phyloP scores from a whole-genome alignment of 2,888 invertebrate genomes.

The Lamellibrachia columna region DNA sequence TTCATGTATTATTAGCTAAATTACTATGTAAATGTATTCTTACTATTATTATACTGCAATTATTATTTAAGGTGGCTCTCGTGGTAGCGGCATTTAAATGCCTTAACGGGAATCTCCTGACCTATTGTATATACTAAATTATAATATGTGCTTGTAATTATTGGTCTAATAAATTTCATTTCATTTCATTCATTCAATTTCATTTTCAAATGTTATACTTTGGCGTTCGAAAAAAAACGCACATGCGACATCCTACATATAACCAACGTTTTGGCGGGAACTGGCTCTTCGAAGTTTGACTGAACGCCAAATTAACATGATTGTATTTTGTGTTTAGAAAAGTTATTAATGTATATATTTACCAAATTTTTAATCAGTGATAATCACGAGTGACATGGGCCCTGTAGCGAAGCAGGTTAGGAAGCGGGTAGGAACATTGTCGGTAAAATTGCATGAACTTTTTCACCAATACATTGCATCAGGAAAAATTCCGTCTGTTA shows the following conservation, averaged over 20 bases:
- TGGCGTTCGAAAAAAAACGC: not conserved
- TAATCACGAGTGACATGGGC: not conserved
- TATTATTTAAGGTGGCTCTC: too few species aligned
- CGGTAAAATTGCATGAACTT: not conserved
- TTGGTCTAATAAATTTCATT: too few species aligned
- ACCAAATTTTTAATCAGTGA: not conserved
- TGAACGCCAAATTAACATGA: not conserved
- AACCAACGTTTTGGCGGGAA: not conserved
- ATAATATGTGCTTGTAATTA: too few species aligned
- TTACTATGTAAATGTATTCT: too few species aligned
- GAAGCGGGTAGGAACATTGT: conserved; percentile 5
- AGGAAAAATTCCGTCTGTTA: not conserved
- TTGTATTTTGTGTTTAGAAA: not conserved
- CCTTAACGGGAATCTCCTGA: too few species aligned
- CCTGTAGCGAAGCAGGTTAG: not conserved
- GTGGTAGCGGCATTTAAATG: too few species aligned
- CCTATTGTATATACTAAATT: too few species aligned
- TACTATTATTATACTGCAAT: too few species aligned
- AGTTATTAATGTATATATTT: not conserved
- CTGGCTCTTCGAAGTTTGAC: not conserved
- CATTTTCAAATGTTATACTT: not conserved
- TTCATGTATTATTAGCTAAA: too few species aligned
- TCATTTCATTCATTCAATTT: too few species aligned
- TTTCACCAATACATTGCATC: conserved; percentile 10
- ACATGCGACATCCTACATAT: not conserved